These are phyloP conservation scores for Gymnodraco acuticeps DNA, from an alignment of 2,797 vertebrate species.

Conservation along the genomic window DNA sequence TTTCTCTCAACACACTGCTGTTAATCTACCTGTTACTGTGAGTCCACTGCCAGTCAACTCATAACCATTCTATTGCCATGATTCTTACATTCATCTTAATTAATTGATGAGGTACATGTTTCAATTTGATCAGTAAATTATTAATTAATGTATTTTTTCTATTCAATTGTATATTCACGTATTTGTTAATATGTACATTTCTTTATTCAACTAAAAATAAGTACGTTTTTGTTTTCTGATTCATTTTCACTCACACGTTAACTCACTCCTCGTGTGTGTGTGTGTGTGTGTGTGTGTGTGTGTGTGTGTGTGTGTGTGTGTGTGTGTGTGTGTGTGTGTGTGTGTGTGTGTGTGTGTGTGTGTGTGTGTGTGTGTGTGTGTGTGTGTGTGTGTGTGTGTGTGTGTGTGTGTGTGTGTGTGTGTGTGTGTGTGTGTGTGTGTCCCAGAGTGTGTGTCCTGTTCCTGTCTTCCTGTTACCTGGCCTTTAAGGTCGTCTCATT, in stretches of 20 bases:
- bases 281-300: conserved; percentile 6
- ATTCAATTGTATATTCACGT: not conserved
- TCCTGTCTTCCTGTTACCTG: conserved; percentile 94
- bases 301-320: conserved; percentile 29
- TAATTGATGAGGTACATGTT: too few species aligned
- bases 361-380: conserved; percentile 18
- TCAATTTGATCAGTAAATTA: too few species aligned
- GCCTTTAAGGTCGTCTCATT: conserved; percentile 90
- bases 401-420: conserved; percentile 13
- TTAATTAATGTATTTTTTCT: not conserved
- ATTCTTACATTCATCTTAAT: too few species aligned
- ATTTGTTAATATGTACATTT: not conserved
- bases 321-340: conserved; percentile 80
- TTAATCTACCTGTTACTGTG: conserved; percentile 91
- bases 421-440: conserved; percentile 34
- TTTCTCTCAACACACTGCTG: conserved; percentile 88
- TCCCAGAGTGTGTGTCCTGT: conserved; percentile 89
- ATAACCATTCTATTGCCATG: not conserved
- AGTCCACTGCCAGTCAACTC: conserved; percentile 79
- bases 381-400: conserved; percentile 20
- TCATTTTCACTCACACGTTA: not conserved
- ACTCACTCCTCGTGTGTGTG: not conserved
- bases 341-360: conserved; percentile 14
- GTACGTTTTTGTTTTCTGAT: not conserved
- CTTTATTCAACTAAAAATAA: not conserved